phyloP scores from a whole-genome alignment of 2,888 invertebrate species.

The Mayetiola destructor region DNA sequence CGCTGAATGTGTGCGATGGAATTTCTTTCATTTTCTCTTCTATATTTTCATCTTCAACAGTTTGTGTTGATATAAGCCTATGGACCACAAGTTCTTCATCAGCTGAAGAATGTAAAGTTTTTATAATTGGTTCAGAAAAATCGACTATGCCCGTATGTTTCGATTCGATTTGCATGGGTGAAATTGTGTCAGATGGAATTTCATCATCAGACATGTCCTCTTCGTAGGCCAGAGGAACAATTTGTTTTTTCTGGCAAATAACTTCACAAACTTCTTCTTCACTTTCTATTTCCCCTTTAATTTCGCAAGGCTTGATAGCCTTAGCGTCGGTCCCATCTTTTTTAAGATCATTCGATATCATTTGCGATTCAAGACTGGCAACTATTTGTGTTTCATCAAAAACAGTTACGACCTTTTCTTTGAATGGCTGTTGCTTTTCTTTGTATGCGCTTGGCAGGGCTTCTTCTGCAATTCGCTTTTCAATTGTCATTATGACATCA shows the following conservation, averaged over 20 bases:
- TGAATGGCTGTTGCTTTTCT: constrained; percentile 13
- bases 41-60: too few relatives aligned
- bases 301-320: not conserved
- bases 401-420: not conserved
- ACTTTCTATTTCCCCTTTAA: not conserved
- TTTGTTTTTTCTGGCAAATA: constrained; percentile 20
- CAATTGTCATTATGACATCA: constrained; percentile 28
- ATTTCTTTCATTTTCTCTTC: not conserved
- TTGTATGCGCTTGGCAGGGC: not conserved
- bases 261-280: constrained; percentile 23
- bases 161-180: not conserved
- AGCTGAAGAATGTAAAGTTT: not conserved
- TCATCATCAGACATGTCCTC: not conserved
- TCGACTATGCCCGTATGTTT: too few relatives aligned
- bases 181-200: not conserved
- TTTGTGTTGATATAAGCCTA: not conserved
- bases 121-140: not conserved
- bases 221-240: constrained; percentile 16
- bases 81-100: not conserved
- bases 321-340: not conserved
- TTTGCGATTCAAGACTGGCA: constrained; percentile 20
- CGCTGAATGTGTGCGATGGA: not conserved
- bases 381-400: constrained; percentile 18
- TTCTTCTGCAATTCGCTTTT: constrained; percentile 26
- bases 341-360: constrained; percentile 5